phyloP scores from a whole-genome alignment of 1,140 invertebrate genomes.

The Zaprionus africanus region DNA sequence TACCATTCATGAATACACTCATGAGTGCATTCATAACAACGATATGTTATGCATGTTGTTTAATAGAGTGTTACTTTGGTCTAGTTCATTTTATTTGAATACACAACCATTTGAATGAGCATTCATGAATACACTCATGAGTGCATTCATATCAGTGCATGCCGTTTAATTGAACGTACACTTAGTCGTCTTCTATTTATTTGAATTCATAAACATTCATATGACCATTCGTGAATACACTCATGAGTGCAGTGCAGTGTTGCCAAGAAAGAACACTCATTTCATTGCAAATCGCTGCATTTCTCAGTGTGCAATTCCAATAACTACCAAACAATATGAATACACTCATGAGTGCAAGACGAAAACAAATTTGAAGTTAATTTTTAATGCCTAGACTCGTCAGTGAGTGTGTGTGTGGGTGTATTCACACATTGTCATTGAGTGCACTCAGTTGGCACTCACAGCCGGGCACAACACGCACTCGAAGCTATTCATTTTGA shows the following conservation, averaged over 20 bases:
- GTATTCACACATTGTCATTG: conserved; percentile 2
- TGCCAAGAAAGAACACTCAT: neutral
- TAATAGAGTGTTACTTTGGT: too few species aligned
- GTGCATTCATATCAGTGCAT: neutral
- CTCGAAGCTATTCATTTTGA: conserved; percentile 10
- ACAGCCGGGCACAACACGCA: neutral
- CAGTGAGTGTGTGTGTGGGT: neutral
- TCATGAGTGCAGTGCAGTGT: neutral
- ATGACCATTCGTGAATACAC: neutral
- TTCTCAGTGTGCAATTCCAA: too few species aligned
- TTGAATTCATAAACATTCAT: too few species aligned
- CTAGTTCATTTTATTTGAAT: too few species aligned
- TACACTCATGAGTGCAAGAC: neutral
- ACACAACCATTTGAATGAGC: too few species aligned
- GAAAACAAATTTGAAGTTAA: neutral
- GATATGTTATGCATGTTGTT: too few species aligned
- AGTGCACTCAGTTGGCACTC: conserved; percentile 21
- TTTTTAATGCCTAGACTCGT: neutral
- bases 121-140: conserved; percentile 6
- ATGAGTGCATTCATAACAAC: neutral
- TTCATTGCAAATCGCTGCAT: too few species aligned
- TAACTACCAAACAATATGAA: neutral
- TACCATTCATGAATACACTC: neutral
- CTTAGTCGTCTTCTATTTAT: too few species aligned
- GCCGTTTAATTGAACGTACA: too few species aligned